Percentiles rank a stretch among this genome's conserved stretches.
phyloP scores from a whole-genome alignment of 2,113 vertebrate genomes.

The Muntiacus reevesi region DNA sequence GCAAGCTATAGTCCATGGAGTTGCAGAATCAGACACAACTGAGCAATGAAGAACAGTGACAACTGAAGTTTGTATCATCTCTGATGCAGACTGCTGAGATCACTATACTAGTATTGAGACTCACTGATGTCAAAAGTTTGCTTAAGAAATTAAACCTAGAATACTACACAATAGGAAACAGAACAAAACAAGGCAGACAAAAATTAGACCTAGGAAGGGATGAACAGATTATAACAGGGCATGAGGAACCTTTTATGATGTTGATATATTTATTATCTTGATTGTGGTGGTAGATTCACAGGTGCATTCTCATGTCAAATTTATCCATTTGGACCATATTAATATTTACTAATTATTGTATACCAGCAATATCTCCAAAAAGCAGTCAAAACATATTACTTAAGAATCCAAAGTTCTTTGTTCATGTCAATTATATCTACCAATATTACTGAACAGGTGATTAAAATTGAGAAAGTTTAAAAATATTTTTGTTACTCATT shows the following conservation, averaged over 20 bases:
- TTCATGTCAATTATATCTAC: not conserved
- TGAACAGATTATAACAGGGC: not conserved
- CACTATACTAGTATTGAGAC: not conserved
- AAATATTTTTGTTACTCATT: not conserved
- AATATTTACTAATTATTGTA: not conserved
- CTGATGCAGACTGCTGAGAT: not conserved
- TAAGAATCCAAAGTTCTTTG: not conserved
- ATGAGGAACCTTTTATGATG: not conserved
- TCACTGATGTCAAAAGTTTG: not conserved
- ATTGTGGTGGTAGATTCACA: not conserved
- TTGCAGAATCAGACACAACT: not conserved
- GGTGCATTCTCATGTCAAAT: not conserved
- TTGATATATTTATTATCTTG: not conserved
- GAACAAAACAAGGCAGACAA: not conserved
- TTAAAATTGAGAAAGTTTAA: not conserved
- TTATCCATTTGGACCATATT: not conserved
- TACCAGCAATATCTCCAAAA: not conserved
- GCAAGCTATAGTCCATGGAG: not conserved
- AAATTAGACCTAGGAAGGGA: not conserved
- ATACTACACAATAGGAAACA: not conserved
- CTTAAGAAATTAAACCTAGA: not conserved
- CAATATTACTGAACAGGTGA: not conserved
- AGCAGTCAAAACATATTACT: not conserved
- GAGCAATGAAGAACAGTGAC: not conserved
- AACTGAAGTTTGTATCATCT: not conserved